phyloP scores from a whole-genome alignment of 1,140 invertebrate species.

The Tetramorium alpestre region DNA sequence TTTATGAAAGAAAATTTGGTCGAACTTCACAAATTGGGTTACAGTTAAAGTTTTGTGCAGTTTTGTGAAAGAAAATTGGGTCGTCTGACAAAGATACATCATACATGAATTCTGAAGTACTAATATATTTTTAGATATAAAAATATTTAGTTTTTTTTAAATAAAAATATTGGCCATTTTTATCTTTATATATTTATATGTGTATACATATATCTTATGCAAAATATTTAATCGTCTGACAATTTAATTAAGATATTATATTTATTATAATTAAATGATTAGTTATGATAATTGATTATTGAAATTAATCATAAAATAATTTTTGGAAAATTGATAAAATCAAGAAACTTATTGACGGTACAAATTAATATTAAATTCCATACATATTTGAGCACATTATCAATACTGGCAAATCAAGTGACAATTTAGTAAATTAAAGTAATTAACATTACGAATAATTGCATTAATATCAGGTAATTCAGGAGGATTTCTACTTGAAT shows the following conservation, averaged over 20 bases:
- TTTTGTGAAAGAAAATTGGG: neutral
- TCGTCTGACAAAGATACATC: neutral
- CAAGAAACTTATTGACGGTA: neutral
- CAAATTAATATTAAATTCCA: neutral
- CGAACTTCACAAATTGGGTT: neutral
- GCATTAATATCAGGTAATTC: neutral
- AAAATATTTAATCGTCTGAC: neutral
- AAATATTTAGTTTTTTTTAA: neutral
- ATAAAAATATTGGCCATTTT: neutral
- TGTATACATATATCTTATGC: neutral
- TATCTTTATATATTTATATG: neutral
- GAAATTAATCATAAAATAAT: neutral
- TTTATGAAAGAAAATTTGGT: neutral
- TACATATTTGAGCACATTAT: neutral
- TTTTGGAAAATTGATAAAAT: neutral
- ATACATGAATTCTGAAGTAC: neutral
- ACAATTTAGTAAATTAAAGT: neutral
- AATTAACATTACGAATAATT: neutral
- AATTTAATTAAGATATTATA: neutral
- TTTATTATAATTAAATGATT: neutral
- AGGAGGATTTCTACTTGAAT: neutral
- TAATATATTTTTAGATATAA: neutral
- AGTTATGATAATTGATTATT: neutral
- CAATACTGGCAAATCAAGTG: neutral
- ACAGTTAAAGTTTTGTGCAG: neutral